Evolutionary conservation across 2,797 vertebrate genomes (phyloP).

Genomic region (Falco cherrug): DNA sequence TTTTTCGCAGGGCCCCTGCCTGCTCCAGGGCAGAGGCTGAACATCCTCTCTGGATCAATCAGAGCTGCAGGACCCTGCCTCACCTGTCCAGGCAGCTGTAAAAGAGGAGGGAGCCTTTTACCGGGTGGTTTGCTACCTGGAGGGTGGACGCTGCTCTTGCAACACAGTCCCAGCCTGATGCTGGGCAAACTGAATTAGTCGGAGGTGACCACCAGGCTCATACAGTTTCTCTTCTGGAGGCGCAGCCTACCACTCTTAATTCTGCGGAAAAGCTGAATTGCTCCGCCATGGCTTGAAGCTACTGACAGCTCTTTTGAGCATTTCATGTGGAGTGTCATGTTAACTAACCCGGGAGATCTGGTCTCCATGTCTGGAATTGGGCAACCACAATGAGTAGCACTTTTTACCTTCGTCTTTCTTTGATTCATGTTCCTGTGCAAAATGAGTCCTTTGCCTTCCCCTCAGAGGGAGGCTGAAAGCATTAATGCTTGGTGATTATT

Average conservation of each 20-base stretch:
- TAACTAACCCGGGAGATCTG: not conserved
- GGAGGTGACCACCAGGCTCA: not conserved
- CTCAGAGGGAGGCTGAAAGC: constrained; percentile 12
- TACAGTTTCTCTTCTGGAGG: not conserved
- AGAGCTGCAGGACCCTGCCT: not conserved
- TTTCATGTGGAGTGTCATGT: not conserved
- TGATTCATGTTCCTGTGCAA: not conserved
- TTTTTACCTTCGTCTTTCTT: not conserved
- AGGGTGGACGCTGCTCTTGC: not conserved
- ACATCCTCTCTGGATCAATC: not conserved
- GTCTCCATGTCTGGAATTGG: not conserved
- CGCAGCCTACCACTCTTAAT: not conserved
- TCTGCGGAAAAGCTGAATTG: not conserved
- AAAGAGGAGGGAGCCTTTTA: not conserved
- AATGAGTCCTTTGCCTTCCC: not conserved
- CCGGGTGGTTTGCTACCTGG: not conserved
- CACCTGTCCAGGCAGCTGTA: not conserved
- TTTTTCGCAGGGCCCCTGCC: not conserved
- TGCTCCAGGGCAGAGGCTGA: not conserved
- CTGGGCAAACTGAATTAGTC: not conserved
- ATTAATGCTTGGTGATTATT: not conserved
- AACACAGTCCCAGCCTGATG: not conserved
- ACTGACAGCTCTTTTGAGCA: not conserved
- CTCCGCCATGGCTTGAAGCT: not conserved
- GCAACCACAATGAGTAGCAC: not conserved